These are phyloP conservation scores for Halisarca cf. caerulea DNA, from an alignment of 37 sponge, comb jelly and placozoan genomes.

Conservation along the genomic window DNA sequence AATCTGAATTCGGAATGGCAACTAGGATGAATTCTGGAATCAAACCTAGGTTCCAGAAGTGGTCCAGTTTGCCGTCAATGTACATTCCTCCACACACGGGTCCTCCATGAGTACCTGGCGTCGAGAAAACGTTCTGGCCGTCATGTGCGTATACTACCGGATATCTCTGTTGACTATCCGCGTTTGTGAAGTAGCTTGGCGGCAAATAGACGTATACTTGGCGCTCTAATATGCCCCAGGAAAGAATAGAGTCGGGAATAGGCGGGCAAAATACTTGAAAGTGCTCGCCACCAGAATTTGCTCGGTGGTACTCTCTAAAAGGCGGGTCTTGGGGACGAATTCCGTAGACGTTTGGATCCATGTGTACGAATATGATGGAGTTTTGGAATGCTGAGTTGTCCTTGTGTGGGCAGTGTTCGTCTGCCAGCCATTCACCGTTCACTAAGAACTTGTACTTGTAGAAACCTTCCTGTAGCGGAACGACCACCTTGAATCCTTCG, in stretches of 20 bases:
- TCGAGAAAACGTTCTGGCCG: constrained; percentile 89
- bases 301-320: constrained; percentile 60
- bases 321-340: constrained; percentile 52
- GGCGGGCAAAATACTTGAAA: constrained; percentile 57
- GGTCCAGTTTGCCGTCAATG: constrained; percentile 78
- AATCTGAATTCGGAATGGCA: constrained; percentile 83
- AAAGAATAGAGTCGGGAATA: constrained; percentile 37
- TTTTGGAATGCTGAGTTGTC: constrained; percentile 46
- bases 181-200: constrained; percentile 42
- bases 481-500: constrained; percentile 59
- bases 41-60: constrained; percentile 63
- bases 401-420: constrained; percentile 71
- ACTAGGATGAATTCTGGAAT: constrained; percentile 87
- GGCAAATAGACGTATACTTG: constrained; percentile 85
- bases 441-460: constrained; percentile 86
- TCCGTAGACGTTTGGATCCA: constrained; percentile 78
- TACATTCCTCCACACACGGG: constrained; percentile 73
- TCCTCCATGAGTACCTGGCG: constrained; percentile 62
- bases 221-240: constrained; percentile 64
- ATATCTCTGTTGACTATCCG: constrained; percentile 5
- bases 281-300: constrained; percentile 37
- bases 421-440: constrained; percentile 57
- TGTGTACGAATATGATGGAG: constrained; percentile 93
- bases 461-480: constrained; percentile 74
- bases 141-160: constrained; percentile 88